Evolutionary conservation across 2,888 invertebrate species (phyloP), one percentile per base, ranked within the genome.

Genomic region (Drosophila aldrichi): DNA sequence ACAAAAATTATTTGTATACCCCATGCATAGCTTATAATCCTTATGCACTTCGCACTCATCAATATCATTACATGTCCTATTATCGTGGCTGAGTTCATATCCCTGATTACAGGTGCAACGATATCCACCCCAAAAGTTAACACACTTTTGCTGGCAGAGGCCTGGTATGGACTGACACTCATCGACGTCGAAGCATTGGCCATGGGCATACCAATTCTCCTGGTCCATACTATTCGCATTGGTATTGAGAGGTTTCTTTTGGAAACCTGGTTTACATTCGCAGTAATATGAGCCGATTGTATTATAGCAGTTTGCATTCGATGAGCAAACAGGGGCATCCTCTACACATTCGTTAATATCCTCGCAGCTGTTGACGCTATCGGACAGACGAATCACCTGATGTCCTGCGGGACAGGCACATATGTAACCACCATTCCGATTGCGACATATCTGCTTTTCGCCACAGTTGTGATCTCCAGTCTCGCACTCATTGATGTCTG

Each of bases 41-140:
- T 95, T 95, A 91, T 95, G 97, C 75, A 96, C 94, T 7, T 94
- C 94, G 88, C 98, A 98, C 91, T 98, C 98, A 90, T 98, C 96
- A 16, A 98, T 94, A 89, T 98, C 98, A 52, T 94, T 87, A 65
- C 93, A 93, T 2, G 92, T 92, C 7, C 93, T 86, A 78, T 92
- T 93, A 67, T 97, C 97, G 82, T 97, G 96, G 52, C 95, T 95
- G 2, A 99, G 93, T 20, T 95, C 94, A 93, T 96, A 99, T 0
- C 99, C 99, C 0, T 95, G 93, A 58, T 96, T 95, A 90, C 99
- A 99, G 9, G 96, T 94, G 91, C 99, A 99, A 57, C 96, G 95
- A 92, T 96, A 98, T 0, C 97, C 95, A 0, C 99, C 99, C 95
- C 97, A 97, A 1, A 96, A 95, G 92, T 99, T 99, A 66, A 96